A percentile compares a stretch with the other conserved stretches of the same genome.
phyloP scores from a whole-genome alignment of 1,140 invertebrate species.

The Holcopasites calliopsidis region DNA sequence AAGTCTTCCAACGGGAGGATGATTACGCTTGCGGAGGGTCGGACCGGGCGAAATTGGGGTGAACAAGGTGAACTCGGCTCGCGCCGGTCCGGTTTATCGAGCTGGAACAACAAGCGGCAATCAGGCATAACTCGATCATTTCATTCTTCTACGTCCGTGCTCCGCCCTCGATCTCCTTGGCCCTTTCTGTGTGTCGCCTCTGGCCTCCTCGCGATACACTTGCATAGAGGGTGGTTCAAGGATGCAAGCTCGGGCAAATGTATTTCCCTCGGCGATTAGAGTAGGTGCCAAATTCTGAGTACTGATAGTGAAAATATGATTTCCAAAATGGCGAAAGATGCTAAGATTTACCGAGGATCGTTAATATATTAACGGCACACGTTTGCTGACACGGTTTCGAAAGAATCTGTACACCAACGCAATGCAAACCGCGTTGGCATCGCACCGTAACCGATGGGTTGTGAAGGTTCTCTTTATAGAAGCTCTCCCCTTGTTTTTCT shows the following conservation, averaged over 20 bases:
- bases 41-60: constrained; percentile 64
- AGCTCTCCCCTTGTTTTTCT: constrained; percentile 20
- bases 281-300: no score
- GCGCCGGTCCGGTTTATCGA: constrained; percentile 72
- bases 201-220: constrained; percentile 43
- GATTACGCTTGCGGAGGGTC: constrained; percentile 32
- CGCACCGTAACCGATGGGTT: no score
- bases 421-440: neutral
- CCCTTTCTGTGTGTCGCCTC: constrained; percentile 43
- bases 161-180: constrained; percentile 44
- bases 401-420: neutral
- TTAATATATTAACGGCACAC: no score
- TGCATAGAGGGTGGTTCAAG: constrained; percentile 15
- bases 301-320: no score
- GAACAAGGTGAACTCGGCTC: constrained; percentile 64
- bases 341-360: no score
- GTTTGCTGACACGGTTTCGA: neutral
- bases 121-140: constrained; percentile 76
- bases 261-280: no score
- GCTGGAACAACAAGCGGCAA: constrained; percentile 76
- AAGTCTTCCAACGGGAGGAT: constrained; percentile 10
- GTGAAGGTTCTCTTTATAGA: neutral
- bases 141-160: constrained; percentile 70
- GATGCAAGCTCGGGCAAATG: neutral
- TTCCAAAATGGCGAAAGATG: no score